Percentiles rank a stretch among this genome's conserved stretches.
Evolutionary conservation across 2,888 invertebrate genomes (phyloP).

Genomic region (Geotrupes spiniger): DNA sequence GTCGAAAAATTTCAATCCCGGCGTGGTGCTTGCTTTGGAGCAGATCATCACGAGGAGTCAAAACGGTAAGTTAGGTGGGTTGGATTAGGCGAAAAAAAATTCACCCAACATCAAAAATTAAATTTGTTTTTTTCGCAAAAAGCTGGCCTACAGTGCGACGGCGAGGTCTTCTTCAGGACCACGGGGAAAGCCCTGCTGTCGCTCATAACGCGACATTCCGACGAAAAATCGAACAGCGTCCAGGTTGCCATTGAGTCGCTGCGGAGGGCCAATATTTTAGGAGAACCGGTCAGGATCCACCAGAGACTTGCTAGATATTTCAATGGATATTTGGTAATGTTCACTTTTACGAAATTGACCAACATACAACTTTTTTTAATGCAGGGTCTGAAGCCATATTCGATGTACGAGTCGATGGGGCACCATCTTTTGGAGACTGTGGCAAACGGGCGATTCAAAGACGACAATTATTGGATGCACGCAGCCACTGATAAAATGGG

Average conservation of each 20-base stretch:
- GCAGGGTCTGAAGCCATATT: conserved; percentile 72
- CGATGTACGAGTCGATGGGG: conserved; percentile 68
- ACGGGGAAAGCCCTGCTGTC: conserved; percentile 67
- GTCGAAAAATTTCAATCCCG: conserved; percentile 43
- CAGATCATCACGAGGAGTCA: conserved; percentile 46
- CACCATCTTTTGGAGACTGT: conserved; percentile 62
- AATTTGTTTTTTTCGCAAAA: conserved; percentile 1
- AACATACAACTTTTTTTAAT: not conserved
- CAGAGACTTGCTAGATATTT: conserved; percentile 69
- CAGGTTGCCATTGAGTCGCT: conserved; percentile 67
- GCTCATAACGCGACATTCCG: conserved; percentile 60
- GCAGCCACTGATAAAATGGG: conserved; percentile 61
- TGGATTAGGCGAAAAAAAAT: too few species aligned
- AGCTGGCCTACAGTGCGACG: conserved; percentile 55
- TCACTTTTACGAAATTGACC: too few species aligned
- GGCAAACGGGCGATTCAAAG: conserved; percentile 63
- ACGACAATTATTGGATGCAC: conserved; percentile 70
- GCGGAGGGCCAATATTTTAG: conserved; percentile 61
- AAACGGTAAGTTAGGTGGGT: conserved; percentile 35
- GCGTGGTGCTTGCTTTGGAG: conserved; percentile 44
- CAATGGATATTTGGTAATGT: conserved; percentile 62
- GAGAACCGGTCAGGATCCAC: conserved; percentile 63
- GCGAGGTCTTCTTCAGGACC: conserved; percentile 67
- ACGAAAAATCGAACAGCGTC: conserved; percentile 57
- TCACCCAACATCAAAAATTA: too few species aligned